Percentiles rank a stretch among this genome's conserved stretches.
These are phyloP conservation scores for Drosophila suboccidentalis DNA, from an alignment of 2,888 invertebrate species.

Conservation along the genomic window DNA sequence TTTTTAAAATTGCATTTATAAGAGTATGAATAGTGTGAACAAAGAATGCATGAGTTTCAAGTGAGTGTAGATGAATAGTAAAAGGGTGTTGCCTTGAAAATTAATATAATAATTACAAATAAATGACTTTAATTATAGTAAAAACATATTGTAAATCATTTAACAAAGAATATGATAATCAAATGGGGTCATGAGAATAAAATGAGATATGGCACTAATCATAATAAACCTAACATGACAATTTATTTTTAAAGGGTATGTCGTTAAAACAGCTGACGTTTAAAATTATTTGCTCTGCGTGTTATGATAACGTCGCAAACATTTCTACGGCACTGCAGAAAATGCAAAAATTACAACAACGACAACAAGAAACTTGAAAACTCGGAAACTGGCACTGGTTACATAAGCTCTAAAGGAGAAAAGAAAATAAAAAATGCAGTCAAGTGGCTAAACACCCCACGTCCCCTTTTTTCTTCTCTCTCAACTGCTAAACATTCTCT, in stretches of 20 bases:
- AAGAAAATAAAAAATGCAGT: constrained; percentile 17
- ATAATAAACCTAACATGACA: too few relatives aligned
- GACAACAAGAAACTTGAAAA: constrained; percentile 16
- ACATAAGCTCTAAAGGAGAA: constrained; percentile 26
- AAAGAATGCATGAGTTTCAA: not conserved
- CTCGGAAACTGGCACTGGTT: constrained; percentile 19
- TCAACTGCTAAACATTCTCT: not conserved
- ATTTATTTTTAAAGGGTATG: constrained; percentile 6
- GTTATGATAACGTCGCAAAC: constrained; percentile 28
- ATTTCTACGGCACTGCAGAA: constrained; percentile 26
- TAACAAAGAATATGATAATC: not conserved
- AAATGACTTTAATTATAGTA: not conserved
- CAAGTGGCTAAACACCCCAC: constrained; percentile 24
- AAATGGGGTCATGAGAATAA: not conserved
- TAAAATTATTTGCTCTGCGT: constrained; percentile 1
- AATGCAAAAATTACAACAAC: constrained; percentile 15
- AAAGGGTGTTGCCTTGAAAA: not conserved
- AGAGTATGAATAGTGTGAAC: not conserved
- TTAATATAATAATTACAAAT: not conserved
- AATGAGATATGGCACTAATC: too few relatives aligned
- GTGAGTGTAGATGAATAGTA: not conserved
- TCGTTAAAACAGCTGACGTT: not conserved
- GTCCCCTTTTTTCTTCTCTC: not conserved
- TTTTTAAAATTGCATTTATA: not conserved
- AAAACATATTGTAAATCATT: not conserved